phyloP scores from a whole-genome alignment of 1,140 invertebrate genomes.

The Bombus picipes region DNA sequence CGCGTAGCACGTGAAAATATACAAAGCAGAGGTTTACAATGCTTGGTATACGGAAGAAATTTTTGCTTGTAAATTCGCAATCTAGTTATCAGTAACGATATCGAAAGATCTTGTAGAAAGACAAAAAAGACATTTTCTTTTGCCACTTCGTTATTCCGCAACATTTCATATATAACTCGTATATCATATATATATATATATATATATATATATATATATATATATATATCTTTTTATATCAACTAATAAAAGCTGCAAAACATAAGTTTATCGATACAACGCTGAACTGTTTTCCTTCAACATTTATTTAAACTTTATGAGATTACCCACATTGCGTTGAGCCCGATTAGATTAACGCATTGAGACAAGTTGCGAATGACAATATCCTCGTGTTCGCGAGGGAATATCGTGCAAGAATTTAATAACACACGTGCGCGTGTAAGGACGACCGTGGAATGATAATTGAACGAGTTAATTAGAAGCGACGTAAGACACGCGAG shows the following conservation, averaged over 20 bases:
- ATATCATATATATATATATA: not conserved
- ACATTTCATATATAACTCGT: no score
- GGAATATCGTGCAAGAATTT: conserved; percentile 42
- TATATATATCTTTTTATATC: not conserved
- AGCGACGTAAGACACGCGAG: conserved; percentile 74
- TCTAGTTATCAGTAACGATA: no score
- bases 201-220: not conserved
- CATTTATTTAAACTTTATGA: not conserved
- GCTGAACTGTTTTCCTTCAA: not conserved
- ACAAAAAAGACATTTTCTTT: no score
- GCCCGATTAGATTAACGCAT: not conserved
- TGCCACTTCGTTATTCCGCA: no score
- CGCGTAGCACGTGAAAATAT: no score
- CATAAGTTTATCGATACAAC: not conserved
- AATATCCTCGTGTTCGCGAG: no score
- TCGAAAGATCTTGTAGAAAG: no score
- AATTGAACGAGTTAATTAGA: conserved; percentile 76
- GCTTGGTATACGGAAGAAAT: no score
- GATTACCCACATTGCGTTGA: not conserved
- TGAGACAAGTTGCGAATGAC: not conserved
- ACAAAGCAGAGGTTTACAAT: no score
- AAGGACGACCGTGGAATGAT: conserved; percentile 58
- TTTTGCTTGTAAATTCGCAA: no score
- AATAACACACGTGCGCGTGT: conserved; percentile 48
- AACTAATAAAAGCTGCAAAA: no score